phyloP scores from a whole-genome alignment of 1,140 invertebrate species.

The Mylabris phalerata region DNA sequence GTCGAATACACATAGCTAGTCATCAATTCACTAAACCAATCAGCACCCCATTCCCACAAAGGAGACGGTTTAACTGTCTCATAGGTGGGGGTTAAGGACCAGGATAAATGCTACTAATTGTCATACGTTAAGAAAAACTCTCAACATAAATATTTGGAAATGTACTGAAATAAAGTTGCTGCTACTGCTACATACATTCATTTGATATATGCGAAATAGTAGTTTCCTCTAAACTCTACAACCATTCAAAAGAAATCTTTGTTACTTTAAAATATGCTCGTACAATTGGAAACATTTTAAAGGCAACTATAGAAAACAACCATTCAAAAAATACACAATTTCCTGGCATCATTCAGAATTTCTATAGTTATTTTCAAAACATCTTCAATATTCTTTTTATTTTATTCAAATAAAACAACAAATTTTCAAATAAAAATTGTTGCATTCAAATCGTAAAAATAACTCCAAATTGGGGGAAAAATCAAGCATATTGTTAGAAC shows the following conservation, averaged over 20 bases:
- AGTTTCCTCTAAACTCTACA: conserved; percentile 17
- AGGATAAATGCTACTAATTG: neutral
- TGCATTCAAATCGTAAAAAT: neutral
- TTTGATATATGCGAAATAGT: conserved; percentile 23
- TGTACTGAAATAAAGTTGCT: neutral
- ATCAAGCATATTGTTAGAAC: neutral
- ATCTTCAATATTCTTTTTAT: no score
- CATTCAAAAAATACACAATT: neutral
- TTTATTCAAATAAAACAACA: no score
- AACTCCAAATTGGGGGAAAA: neutral
- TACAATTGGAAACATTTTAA: conserved; percentile 24
- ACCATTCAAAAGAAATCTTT: conserved; percentile 22
- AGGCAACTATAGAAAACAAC: conserved; percentile 18
- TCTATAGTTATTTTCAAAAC: no score
- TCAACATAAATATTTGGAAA: conserved; percentile 10
- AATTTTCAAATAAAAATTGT: no score
- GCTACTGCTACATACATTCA: neutral
- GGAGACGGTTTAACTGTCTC: no score
- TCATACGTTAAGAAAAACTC: neutral
- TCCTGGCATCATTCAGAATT: no score
- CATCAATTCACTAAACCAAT: conserved; percentile 11
- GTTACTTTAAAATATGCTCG: conserved; percentile 25
- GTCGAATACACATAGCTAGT: conserved; percentile 6
- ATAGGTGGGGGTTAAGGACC: no score
- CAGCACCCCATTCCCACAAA: neutral